phyloP scores from a whole-genome alignment of 2,113 vertebrate genomes.

The Solea solea region DNA sequence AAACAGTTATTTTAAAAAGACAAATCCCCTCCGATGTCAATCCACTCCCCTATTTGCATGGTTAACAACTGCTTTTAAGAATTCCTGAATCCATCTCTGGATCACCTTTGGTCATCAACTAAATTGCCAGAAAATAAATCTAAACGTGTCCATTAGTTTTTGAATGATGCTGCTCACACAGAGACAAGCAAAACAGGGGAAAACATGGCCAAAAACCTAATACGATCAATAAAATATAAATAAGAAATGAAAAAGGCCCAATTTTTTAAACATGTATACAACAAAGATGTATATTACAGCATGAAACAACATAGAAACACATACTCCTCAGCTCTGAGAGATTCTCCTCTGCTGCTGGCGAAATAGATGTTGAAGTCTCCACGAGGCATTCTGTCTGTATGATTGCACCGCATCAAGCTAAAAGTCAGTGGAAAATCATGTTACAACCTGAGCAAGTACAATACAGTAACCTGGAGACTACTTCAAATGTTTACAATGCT shows the following conservation, averaged over 20 bases:
- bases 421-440: constrained; percentile 31
- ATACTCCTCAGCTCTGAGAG: constrained; percentile 81
- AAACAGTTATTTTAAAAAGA: background rate
- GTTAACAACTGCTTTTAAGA: too few species aligned
- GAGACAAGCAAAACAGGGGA: too few species aligned
- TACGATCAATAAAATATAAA: too few species aligned
- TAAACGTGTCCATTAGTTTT: too few species aligned
- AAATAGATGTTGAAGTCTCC: constrained; percentile 83
- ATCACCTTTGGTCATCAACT: too few species aligned
- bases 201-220: too few species aligned
- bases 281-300: background rate
- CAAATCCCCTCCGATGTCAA: too few species aligned
- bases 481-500: background rate
- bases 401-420: constrained; percentile 68
- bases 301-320: background rate
- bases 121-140: too few species aligned
- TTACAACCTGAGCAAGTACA: background rate
- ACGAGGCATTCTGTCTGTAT: constrained; percentile 74
- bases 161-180: too few species aligned
- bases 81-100: too few species aligned
- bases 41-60: background rate
- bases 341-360: constrained; percentile 73
- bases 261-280: background rate
- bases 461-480: background rate
- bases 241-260: background rate